These are phyloP conservation scores for Bellardia pandia DNA, from an alignment of 2,888 invertebrate species.

Conservation along the genomic window DNA sequence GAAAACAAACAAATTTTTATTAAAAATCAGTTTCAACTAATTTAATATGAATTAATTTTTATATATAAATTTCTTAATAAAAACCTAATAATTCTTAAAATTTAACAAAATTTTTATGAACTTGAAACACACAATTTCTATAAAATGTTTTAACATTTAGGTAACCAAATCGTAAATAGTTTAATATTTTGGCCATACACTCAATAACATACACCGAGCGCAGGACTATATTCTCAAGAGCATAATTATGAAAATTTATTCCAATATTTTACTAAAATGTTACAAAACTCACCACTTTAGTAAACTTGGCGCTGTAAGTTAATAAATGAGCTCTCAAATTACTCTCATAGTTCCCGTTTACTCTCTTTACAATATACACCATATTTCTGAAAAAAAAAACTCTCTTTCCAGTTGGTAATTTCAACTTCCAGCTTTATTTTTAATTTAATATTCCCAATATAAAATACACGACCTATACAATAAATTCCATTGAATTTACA, in stretches of 20 bases:
- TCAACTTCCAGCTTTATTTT: slow-evolving; percentile 43
- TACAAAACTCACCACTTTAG: slow-evolving; percentile 13
- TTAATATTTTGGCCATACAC: background rate
- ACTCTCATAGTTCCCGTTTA: background rate
- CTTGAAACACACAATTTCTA: background rate
- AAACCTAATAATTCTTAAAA: background rate
- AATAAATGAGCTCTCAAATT: background rate
- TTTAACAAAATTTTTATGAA: background rate
- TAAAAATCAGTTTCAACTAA: too few species aligned
- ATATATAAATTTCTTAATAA: background rate
- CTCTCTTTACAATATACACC: background rate
- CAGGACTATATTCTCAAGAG: slow-evolving; percentile 6
- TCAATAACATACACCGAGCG: background rate
- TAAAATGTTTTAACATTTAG: background rate
- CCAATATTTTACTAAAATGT: background rate
- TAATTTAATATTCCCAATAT: slow-evolving; percentile 45
- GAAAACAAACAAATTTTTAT: background rate
- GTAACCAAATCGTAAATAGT: slow-evolving; percentile 5
- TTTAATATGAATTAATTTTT: background rate
- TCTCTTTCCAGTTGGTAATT: slow-evolving; percentile 41
- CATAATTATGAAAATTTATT: slow-evolving; percentile 1
- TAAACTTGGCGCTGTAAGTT: slow-evolving; percentile 33
- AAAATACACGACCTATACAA: slow-evolving; percentile 71
- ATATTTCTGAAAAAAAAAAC: background rate
- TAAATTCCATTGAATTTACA: slow-evolving; percentile 67